phyloP scores from a whole-genome alignment of 2,113 vertebrate genomes.

The Butorides virescens region DNA sequence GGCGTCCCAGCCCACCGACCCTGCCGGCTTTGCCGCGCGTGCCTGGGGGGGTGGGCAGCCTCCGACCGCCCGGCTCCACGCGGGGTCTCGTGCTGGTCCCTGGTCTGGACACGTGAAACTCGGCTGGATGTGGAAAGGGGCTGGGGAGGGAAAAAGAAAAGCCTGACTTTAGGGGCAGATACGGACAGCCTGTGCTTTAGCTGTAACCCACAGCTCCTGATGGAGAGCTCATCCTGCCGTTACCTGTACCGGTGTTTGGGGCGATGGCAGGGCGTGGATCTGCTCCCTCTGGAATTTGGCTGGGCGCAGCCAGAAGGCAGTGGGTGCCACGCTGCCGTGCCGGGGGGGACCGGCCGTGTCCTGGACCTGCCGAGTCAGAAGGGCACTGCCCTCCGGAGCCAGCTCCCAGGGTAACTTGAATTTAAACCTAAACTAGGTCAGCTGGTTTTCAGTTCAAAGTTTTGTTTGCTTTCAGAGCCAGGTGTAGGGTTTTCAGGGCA shows the following conservation, averaged over 20 bases:
- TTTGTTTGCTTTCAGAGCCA: not conserved
- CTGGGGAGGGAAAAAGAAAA: not conserved
- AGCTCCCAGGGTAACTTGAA: not conserved
- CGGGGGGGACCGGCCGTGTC: not conserved
- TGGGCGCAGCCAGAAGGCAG: accelerated
- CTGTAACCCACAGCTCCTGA: not conserved
- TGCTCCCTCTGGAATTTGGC: not conserved
- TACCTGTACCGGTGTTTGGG: not conserved
- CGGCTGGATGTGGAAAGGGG: accelerated
- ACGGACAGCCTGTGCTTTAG: not conserved
- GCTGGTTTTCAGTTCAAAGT: not conserved
- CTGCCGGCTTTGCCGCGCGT: not conserved
- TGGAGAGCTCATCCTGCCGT: not conserved
- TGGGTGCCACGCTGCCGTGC: not conserved
- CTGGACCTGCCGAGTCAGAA: not conserved
- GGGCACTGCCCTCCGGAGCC: not conserved
- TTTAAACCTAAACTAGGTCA: not conserved
- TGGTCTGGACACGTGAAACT: accelerated
- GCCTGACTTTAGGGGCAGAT: not conserved
- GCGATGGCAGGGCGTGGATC: accelerated
- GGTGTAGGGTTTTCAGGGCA: not conserved
- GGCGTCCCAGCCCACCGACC: not conserved
- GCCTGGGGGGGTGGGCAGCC: not conserved
- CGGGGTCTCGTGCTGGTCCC: accelerated
- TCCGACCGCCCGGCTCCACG: not conserved